Base-by-base conservation (phyloP, 2,113 vertebrate genomes). In the Sorex araneus region DNA sequence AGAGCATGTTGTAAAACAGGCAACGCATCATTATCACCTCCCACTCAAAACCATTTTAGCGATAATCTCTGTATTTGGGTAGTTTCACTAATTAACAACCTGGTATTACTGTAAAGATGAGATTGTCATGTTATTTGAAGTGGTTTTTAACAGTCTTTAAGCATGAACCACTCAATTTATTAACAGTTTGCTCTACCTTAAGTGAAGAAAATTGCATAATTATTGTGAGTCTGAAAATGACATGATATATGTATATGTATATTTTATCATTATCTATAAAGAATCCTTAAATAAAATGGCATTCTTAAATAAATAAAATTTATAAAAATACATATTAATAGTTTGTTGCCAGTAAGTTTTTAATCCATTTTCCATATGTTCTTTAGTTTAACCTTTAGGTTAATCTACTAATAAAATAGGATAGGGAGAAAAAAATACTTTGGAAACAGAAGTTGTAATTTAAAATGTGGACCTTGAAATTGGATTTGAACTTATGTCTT, bases 31-130 rank as follows among this genome's bases (percentile, higher is more conserved):
- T 97, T 97, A 96, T 95, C 94, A 87, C 94, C 91, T 94, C 96
- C 96, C 91, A 96, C 97, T 97, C 96, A 94, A 95, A 97, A 74
- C 66, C 87, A 94, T 97, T 97, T 97, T 95, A 97, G 97, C 95
- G 79, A 86, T 95, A 95, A 97, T 95, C 95, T 96, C 96, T 84
- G 80, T 97, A 97, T 97, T 97, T 97, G 94, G 94, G 94, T 94
- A 97, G 96, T 93, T 98, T 91, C 87, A 91, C 90, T 98, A 98
- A 98, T 98, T 97, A 98, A 95, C 94, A 97, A 94, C 89, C 87
- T 86, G 32, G 90, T 96, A 94, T 97, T 97, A 96, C 89, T 89
- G 69, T 86, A 96, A 97, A 96, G 92, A 97, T 95, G 96, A 93
- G 84, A 97, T 86, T 96, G 93, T 88, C 95, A 96, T 85, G 90